A percentile compares a stretch with the other conserved stretches of the same genome.
Conservation (phyloP, 2,797 vertebrate species). For the Miichthys miiuy region DNA sequence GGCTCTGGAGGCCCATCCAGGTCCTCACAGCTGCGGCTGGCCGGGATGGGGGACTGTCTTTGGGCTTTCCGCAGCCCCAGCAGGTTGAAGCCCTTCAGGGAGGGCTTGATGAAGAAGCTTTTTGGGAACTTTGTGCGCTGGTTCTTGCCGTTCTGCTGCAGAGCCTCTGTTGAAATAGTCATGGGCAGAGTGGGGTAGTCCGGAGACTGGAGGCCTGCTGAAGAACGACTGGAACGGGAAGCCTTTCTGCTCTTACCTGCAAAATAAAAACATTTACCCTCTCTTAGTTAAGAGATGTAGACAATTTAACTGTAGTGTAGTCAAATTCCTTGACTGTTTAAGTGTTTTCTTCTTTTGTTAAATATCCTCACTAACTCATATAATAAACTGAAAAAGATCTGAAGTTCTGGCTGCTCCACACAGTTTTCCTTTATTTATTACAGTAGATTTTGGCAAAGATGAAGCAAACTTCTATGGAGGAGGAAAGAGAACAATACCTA, state of each 20-base stretch:
- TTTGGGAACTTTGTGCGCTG: constrained; percentile 77
- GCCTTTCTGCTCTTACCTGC: constrained; percentile 92
- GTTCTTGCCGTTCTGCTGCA: constrained; percentile 84
- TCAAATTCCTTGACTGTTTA: too few relatives aligned
- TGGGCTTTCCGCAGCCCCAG: constrained; percentile 84
- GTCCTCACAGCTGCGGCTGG: constrained; percentile 93
- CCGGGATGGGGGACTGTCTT: constrained; percentile 82
- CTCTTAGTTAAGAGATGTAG: constrained; percentile 15
- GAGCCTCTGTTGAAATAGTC: constrained; percentile 84
- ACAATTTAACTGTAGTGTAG: neutral
- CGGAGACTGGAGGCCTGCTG: constrained; percentile 85
- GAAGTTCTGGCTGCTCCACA: neutral
- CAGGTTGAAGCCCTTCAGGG: constrained; percentile 79
- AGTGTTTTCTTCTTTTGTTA: neutral
- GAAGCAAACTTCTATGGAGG: neutral
- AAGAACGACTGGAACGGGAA: constrained; percentile 85
- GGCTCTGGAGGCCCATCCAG: constrained; percentile 83
- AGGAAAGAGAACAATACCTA: neutral
- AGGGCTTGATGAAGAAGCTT: constrained; percentile 78
- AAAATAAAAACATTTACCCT: constrained; percentile 61
- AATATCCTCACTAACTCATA: neutral
- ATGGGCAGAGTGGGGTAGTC: constrained; percentile 90
- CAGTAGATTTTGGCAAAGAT: neutral
- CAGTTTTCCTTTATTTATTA: constrained; percentile 10
- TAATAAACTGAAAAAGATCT: constrained; percentile 1